phyloP scores from a whole-genome alignment of 2,113 vertebrate genomes.

The Castor canadensis region DNA sequence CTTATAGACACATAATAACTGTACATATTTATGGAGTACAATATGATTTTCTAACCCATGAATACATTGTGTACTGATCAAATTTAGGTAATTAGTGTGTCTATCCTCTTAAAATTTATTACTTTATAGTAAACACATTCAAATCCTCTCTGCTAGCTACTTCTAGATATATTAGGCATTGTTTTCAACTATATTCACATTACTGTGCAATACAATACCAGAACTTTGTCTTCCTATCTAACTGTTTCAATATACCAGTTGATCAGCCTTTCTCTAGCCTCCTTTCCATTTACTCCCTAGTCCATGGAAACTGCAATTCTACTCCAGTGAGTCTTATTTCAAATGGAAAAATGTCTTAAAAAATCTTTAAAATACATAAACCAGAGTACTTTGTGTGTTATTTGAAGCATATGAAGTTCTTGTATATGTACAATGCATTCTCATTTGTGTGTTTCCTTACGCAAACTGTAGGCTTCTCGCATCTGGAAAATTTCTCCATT shows the following conservation, averaged over 20 bases:
- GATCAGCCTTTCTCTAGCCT: not conserved
- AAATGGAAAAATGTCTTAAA: not conserved
- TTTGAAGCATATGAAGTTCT: not conserved
- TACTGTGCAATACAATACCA: not conserved
- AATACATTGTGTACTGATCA: not conserved
- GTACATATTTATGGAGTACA: not conserved
- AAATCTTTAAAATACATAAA: constrained; percentile 3
- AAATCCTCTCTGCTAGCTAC: not conserved
- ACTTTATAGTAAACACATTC: not conserved
- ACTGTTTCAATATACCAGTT: not conserved
- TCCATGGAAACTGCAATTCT: not conserved
- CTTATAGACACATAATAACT: not conserved
- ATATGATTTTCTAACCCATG: not conserved
- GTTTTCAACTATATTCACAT: not conserved
- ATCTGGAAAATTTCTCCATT: constrained; percentile 87
- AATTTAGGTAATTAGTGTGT: not conserved
- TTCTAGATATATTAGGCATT: not conserved
- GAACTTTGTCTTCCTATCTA: not conserved
- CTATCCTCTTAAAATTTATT: not conserved
- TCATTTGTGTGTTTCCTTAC: constrained; percentile 75
- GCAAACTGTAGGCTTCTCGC: constrained; percentile 86
- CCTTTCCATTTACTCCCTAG: not conserved
- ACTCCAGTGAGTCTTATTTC: not conserved
- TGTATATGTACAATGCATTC: not conserved
- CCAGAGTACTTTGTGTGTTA: not conserved